Evolutionary conservation across 30 jellyfish, hydroid and myxozoan species (phyloP).

Genomic region (Sanderia malayensis): DNA sequence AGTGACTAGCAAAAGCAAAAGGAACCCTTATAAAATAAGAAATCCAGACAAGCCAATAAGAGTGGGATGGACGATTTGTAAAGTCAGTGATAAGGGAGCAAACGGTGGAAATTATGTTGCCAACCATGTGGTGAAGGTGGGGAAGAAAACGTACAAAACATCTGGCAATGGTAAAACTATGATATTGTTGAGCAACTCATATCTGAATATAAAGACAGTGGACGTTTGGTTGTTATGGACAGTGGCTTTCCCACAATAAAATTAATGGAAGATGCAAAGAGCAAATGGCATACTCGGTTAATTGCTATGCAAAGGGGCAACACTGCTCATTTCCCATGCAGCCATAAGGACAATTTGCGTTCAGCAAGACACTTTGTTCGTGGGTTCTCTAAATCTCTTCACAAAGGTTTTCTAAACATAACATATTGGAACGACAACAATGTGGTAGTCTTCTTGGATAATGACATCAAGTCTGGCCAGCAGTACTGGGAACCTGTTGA

Average conservation of each 20-base stretch:
- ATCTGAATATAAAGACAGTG: not conserved
- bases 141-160: not conserved
- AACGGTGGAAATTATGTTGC: not conserved
- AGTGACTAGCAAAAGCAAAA: not conserved
- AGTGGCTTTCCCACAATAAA: no score
- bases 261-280: no score
- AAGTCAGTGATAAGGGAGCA: not conserved
- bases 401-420: no score
- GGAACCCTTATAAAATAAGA: not conserved
- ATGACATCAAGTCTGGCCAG: constrained; percentile 2
- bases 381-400: no score
- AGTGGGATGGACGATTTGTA: not conserved
- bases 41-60: not conserved
- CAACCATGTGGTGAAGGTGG: not conserved
- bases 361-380: no score
- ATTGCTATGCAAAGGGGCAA: no score
- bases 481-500: not conserved
- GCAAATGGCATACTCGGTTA: no score
- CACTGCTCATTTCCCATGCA: no score
- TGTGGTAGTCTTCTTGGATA: constrained; percentile 2
- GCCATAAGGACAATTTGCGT: no score
- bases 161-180: not conserved
- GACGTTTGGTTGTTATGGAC: not conserved
- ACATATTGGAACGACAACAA: constrained; percentile 16
- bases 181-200: not conserved